Percentiles rank a stretch among this genome's conserved stretches.
These are phyloP conservation scores for Equus przewalskii DNA, from an alignment of 2,113 vertebrate species.

Conservation along the genomic window DNA sequence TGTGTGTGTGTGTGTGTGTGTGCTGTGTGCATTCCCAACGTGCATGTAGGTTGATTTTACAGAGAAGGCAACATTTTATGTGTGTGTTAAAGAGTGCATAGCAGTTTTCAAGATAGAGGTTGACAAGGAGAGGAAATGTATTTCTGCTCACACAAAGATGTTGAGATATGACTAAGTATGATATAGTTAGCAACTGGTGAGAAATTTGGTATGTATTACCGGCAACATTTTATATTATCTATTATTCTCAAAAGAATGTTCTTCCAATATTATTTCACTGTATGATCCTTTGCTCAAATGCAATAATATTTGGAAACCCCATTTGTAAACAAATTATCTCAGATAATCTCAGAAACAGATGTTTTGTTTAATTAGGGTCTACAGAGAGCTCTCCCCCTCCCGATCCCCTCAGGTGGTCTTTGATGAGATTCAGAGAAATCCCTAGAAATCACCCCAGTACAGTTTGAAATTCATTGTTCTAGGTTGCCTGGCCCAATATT, in stretches of 20 bases:
- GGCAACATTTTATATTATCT: slow-evolving; percentile 39
- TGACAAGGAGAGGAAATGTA: neutral
- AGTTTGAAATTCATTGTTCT: slow-evolving; percentile 51
- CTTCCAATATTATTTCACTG: slow-evolving; percentile 50
- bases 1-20: neutral
- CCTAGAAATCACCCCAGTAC: neutral
- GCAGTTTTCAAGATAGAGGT: neutral
- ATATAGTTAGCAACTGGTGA: slow-evolving; percentile 29
- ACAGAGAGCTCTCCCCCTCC: neutral
- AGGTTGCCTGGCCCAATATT: slow-evolving; percentile 18
- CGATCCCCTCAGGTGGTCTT: neutral
- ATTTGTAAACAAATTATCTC: slow-evolving; percentile 63
- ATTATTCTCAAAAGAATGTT: slow-evolving; percentile 35
- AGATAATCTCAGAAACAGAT: slow-evolving; percentile 69
- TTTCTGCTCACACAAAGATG: slow-evolving; percentile 21
- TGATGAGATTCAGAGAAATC: slow-evolving; percentile 51
- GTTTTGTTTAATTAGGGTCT: slow-evolving; percentile 53
- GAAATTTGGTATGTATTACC: neutral
- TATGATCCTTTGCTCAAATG: slow-evolving; percentile 22
- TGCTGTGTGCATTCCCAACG: neutral
- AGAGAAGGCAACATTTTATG: slow-evolving; percentile 35
- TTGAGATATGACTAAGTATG: neutral
- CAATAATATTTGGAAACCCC: slow-evolving; percentile 45
- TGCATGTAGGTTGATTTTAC: neutral
- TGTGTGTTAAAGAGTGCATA: neutral